Base-by-base conservation (phyloP, 2,113 vertebrate genomes). In the Myocastor coypus region DNA sequence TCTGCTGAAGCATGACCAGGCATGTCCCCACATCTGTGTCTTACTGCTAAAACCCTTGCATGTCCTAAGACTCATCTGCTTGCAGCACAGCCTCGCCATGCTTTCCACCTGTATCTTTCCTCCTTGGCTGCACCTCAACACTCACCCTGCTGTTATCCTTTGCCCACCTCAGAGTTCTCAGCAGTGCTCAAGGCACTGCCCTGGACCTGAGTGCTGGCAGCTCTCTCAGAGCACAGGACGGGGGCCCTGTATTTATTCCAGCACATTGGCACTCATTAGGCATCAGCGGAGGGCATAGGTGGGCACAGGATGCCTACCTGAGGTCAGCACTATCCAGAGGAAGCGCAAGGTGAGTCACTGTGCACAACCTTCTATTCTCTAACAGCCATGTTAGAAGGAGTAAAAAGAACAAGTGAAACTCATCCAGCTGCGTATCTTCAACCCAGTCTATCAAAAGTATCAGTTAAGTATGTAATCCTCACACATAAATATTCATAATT, bases 371-470 rank as follows among this genome's bases (percentile, higher is more conserved):
- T 52, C 57, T 66, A 83, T n/a, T 92, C 87, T 82, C 64, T 86
- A 57, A 22, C 63, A 69, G 17, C 26, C 46, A 71, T 24, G 22
- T 34, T 81, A 83, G 89, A 94, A 82, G 64, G 7, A 63, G 16
- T 46, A 46, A 85, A 80, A 83, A 90, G 59, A 90, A 17, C 37
- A 92, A 96, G 30, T 73, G 12, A 87, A 87, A 90, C 84, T 14
- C 88, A 87, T 85, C 69, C 52, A 59, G 26, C 66, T n/a, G 46
- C n/a, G 50, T 28, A 63, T 80, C 73, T 91, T 83, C 78, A 75
- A 81, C 10, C 30, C 37, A 59, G 7, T 64, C 32, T 77, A 30
- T 77, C 26, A n/a, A 92, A 95, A 80, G 92, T 50, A 87, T 87
- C 28, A 87, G 66, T 32, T 87, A 64, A 94, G n/a, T 37, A 68